phyloP scores from a whole-genome alignment of 2,888 invertebrate species.

The Caenorhabditis sp. region DNA sequence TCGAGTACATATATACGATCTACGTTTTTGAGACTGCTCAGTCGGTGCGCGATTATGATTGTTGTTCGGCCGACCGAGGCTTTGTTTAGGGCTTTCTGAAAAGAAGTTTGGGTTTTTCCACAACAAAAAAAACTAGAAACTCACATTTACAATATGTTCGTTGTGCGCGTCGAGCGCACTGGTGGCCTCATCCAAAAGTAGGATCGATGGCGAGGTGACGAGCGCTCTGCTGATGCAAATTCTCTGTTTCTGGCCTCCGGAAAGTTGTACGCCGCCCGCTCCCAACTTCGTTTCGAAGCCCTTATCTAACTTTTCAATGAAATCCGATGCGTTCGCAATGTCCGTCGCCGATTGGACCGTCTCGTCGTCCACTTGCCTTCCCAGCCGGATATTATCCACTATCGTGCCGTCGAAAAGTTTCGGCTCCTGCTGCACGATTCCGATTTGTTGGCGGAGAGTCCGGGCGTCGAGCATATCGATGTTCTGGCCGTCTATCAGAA shows the following conservation, averaged over 20 bases:
- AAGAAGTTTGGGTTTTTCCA: not conserved
- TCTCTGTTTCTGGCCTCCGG: constrained; percentile 80
- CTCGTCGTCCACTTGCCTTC: constrained; percentile 49
- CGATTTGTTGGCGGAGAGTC: constrained; percentile 60
- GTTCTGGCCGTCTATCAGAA: constrained; percentile 62
- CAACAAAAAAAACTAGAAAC: not conserved
- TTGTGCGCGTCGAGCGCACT: constrained; percentile 80
- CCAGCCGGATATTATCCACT: constrained; percentile 64
- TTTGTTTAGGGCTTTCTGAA: constrained; percentile 65
- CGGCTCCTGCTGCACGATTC: constrained; percentile 72
- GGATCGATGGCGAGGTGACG: constrained; percentile 79
- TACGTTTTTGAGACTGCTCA: constrained; percentile 69
- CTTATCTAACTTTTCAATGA: constrained; percentile 67
- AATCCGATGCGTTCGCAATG: constrained; percentile 71
- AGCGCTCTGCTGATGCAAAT: constrained; percentile 79
- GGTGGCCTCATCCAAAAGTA: constrained; percentile 80
- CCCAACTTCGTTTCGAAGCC: constrained; percentile 78
- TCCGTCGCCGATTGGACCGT: constrained; percentile 50
- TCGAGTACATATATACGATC: constrained; percentile 64
- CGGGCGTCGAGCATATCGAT: constrained; percentile 51
- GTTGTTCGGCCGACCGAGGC: constrained; percentile 68
- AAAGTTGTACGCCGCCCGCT: constrained; percentile 79
- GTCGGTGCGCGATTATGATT: constrained; percentile 67
- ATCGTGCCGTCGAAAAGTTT: constrained; percentile 69
- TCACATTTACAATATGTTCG: constrained; percentile 78